Base-by-base conservation (phyloP, 2,113 vertebrate species). In the Oreochromis niloticus region DNA sequence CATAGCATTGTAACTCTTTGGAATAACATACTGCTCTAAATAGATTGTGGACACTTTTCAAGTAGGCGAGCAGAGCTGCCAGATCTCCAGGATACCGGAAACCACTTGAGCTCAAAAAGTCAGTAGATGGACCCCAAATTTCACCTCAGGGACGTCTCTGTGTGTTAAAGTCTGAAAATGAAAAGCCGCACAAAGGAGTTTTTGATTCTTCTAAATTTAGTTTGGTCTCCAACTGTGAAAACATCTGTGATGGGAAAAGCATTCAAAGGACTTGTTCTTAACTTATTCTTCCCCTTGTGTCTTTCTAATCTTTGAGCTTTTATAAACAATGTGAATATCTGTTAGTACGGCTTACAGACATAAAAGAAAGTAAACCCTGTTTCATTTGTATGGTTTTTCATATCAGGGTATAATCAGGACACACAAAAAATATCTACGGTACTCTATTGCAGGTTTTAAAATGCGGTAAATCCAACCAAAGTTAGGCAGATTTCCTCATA, bases 51-150 rank as follows among this genome's bases (percentile, higher is more conserved):
- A 85, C 81, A 88, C 17, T 5, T 91, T 85, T 88, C 27, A 88
- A 91, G 66, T 16, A 56, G 36, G 41, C 75, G 83, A 84, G 46
- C 80, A 85, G 81, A 85, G 61, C 9, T 2, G 88, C 87, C 90
- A 81, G 86, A 91, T 92, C 82, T 88, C 41, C 63, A 68, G 90
- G 94, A 92, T 88, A 82, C 94, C 92, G 91, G 96, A 96, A 96
- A 87, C 82, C 73, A 59, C 87, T 88, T 57, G 50, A 84, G 87
- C 89, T 95, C 39, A 59, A 54, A 87, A 82, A 73, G 82, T 93
- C 90, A 91, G 85, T n/a, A 87, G 43, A 80, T 43, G 50, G 16
- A 81, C 48, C 6, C 89, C 57, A 43, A 34, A 86, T 91, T 95
- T 95, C 89, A 81, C 94, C 95, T 95, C 93, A 48, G 41, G 92